Conservation (phyloP, 2,113 vertebrate genomes). For the Anolis sagrei region DNA sequence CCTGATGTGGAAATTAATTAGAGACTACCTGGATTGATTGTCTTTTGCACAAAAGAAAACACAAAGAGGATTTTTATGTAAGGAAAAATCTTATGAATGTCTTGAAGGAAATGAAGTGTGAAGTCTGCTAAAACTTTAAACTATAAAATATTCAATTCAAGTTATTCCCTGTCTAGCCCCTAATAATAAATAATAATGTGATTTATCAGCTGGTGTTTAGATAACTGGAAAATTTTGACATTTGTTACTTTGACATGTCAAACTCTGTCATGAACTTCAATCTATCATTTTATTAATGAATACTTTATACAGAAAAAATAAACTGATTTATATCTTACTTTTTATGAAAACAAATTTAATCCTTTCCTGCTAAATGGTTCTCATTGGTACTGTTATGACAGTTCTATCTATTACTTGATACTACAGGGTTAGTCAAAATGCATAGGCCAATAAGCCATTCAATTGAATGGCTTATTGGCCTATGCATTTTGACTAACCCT, state of each 20-base stretch:
- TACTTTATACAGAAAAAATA: background rate
- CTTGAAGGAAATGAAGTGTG: background rate
- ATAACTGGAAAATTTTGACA: background rate
- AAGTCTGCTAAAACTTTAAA: background rate
- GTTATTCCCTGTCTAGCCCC: background rate
- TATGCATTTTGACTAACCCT: too few relatives aligned
- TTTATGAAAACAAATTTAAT: background rate
- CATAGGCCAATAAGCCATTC: too few relatives aligned
- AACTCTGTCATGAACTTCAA: background rate
- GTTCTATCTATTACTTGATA: background rate
- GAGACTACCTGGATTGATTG: background rate
- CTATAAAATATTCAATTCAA: background rate
- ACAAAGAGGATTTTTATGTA: background rate
- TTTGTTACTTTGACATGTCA: background rate
- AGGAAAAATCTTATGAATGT: background rate
- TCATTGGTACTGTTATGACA: background rate
- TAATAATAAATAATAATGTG: slow-evolving; percentile 1
- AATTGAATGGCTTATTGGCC: too few relatives aligned
- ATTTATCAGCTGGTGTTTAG: background rate
- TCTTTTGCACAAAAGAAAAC: background rate
- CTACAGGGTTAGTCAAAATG: too few relatives aligned
- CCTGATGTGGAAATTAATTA: background rate
- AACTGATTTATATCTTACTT: slow-evolving; percentile 5
- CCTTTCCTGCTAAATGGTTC: background rate
- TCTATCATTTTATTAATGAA: background rate